Base-by-base conservation (phyloP, 64 coral and sea anemone genomes). In the Montipora cactus region DNA sequence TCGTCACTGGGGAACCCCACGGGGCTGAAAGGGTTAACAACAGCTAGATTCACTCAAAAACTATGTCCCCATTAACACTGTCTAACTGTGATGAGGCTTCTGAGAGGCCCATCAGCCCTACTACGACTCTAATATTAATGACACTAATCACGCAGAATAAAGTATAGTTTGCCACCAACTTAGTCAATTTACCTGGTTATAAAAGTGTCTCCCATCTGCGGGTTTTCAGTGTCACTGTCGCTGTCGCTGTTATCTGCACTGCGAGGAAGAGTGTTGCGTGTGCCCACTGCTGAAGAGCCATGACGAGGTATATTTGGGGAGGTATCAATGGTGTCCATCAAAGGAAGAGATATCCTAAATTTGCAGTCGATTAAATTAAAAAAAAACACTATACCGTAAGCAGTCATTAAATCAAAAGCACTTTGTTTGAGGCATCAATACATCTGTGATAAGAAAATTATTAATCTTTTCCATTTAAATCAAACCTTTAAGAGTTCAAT, bases 321-420 rank as follows among this genome's bases (percentile, higher is more conserved):
- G 44, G 74, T 82, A 4, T 93, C 92, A 46, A 93, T 93, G 13
- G 75, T 46, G 52, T 74, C 77, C 71, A 87, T 87, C 14, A 93
- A 53, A 14, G 92, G 92, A 62, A 93, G 74, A n/a, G 92, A 93
- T 21, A 93, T 87, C 28, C 92, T 93, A 20, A 75, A 74, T 7
- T 7, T 0, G 51, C 53, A 47, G 25, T 11, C 3, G 77, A 8
- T 5, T 8, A 15, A 13, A 44, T 50, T 0, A 7, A 11, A 57
- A 7, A 57, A 8, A 8, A 8, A 12, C 28, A 80, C 7, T 4
- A 80, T 19, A 19, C 11, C 1, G 0, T 80, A 7, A 7, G 14
- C 21, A 4, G 16, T 47, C 64, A 68, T 71, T 71, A 23, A 11
- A 71, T 71, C 8, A 71, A 21, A 71, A 71, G 19, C 68, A 71